A percentile compares a stretch with the other conserved stretches of the same genome.
phyloP scores from a whole-genome alignment of 2,113 vertebrate genomes.

The Eulemur macaco region DNA sequence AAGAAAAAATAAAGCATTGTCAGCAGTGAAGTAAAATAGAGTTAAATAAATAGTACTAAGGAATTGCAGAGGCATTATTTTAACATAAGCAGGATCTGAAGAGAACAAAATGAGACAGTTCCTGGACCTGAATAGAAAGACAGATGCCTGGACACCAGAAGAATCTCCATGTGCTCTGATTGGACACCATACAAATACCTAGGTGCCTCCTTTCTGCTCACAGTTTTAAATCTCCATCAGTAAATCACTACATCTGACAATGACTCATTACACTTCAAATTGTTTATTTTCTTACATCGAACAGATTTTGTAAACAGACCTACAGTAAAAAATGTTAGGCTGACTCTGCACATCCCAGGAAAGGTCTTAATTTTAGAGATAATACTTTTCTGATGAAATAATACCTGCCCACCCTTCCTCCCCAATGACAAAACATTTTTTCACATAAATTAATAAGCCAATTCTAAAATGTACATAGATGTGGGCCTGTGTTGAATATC shows the following conservation, averaged over 20 bases:
- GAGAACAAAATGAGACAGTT: too few relatives aligned
- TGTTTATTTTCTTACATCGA: not conserved
- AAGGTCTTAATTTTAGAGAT: not conserved
- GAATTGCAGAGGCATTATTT: too few relatives aligned
- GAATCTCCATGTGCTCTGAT: too few relatives aligned
- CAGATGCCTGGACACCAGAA: too few relatives aligned
- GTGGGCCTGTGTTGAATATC: not conserved
- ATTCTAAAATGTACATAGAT: not conserved
- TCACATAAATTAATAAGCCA: not conserved
- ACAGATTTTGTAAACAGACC: not conserved
- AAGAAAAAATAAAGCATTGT: too few relatives aligned
- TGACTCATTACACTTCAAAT: not conserved
- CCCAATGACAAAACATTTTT: not conserved
- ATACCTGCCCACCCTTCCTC: rapidly evolving
- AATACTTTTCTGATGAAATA: not conserved
- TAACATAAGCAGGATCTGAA: too few relatives aligned
- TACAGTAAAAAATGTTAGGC: not conserved
- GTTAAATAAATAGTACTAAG: too few relatives aligned
- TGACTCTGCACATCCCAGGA: not conserved
- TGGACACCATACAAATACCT: not conserved
- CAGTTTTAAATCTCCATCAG: not conserved
- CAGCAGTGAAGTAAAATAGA: too few relatives aligned
- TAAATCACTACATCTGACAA: not conserved
- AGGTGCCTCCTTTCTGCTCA: not conserved
- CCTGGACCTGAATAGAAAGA: too few relatives aligned